Evolutionary conservation across 2,797 vertebrate genomes (phyloP).

Genomic region (Ctenopoma kingsleyae): DNA sequence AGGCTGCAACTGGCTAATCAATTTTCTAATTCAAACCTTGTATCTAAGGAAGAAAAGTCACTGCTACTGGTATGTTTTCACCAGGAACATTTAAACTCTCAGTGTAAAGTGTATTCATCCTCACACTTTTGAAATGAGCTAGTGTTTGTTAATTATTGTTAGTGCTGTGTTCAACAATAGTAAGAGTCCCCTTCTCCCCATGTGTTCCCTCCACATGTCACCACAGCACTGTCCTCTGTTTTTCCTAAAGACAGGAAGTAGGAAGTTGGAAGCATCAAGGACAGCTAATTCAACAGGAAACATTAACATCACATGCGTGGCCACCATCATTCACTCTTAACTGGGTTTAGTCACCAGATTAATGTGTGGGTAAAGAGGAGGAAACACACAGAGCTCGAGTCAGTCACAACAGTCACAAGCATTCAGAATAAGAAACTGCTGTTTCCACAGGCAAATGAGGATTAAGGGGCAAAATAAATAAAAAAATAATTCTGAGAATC

Average conservation of each 20-base stretch:
- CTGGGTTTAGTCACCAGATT: slow-evolving; percentile 36
- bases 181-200: slow-evolving; percentile 22
- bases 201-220: slow-evolving; percentile 57
- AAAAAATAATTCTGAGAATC: slow-evolving; percentile 28
- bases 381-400: background rate
- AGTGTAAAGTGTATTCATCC: slow-evolving; percentile 25
- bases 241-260: slow-evolving; percentile 62
- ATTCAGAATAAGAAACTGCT: no score
- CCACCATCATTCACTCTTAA: slow-evolving; percentile 30
- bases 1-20: slow-evolving; percentile 28
- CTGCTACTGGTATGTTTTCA: slow-evolving; percentile 4
- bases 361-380: slow-evolving; percentile 7
- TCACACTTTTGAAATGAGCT: slow-evolving; percentile 44
- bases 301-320: slow-evolving; percentile 40
- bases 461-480: background rate
- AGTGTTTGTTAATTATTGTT: slow-evolving; percentile 42
- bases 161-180: slow-evolving; percentile 48
- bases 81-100: slow-evolving; percentile 1
- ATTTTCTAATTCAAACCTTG: slow-evolving; percentile 48
- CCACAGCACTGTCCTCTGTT: slow-evolving; percentile 34
- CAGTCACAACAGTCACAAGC: slow-evolving; percentile 27
- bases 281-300: slow-evolving; percentile 64
- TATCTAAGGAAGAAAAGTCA: slow-evolving; percentile 10
- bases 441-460: background rate
- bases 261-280: slow-evolving; percentile 37